Evolutionary conservation across 2,797 vertebrate genomes (phyloP).

Genomic region (Poecile montanus): DNA sequence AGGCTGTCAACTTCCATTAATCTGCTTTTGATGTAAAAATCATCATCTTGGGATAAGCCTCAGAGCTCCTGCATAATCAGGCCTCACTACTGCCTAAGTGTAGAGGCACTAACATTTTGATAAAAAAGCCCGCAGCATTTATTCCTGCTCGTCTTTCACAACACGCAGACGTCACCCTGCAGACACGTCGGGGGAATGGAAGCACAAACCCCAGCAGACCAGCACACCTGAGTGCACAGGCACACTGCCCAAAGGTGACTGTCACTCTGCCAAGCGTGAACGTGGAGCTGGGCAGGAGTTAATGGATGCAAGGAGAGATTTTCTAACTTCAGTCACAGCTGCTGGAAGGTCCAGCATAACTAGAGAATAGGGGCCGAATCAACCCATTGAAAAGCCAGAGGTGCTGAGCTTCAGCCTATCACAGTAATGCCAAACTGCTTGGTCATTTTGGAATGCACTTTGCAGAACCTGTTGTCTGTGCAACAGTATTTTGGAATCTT

Average conservation of each 20-base stretch:
- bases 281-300: not conserved
- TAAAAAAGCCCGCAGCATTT: not conserved
- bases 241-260: not conserved
- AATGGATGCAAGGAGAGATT: not conserved
- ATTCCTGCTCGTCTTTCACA: not conserved
- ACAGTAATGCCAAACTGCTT: not conserved
- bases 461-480: not conserved
- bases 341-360: not conserved
- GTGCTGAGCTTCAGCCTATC: not conserved
- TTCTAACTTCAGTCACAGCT: not conserved
- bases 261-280: not conserved
- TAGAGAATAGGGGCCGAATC: not conserved
- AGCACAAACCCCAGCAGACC: not conserved
- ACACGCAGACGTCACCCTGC: not conserved
- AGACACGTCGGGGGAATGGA: not conserved
- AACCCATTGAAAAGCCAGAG: not conserved
- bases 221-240: not conserved
- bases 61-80: constrained; percentile 30
- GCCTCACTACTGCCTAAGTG: not conserved
- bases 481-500: not conserved
- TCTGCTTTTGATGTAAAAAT: constrained; percentile 71
- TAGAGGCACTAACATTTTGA: not conserved
- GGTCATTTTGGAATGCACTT: not conserved
- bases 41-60: constrained; percentile 50
- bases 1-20: constrained; percentile 72